Evolutionary conservation across 2,888 invertebrate species (phyloP), one percentile per base, ranked within the genome.

Genomic region (Amphiduros pacificus): DNA sequence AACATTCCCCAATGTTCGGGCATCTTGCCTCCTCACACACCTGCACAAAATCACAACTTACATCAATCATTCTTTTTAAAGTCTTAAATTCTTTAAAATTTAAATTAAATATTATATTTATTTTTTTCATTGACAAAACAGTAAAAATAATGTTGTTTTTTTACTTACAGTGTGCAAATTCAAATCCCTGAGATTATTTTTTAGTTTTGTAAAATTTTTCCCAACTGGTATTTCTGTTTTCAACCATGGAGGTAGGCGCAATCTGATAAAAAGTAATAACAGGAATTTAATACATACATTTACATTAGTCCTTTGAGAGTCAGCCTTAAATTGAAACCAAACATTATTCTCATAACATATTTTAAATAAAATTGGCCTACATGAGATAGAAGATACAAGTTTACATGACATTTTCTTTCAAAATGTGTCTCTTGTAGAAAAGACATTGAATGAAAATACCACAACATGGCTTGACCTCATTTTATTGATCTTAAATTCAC

Each of bases 1-100:
- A 82, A 83, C 99, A 99, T 84, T 98, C 97, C 14, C 98, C 96
- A 67, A 98, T 97, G 82, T 98, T 98, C 0, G 97, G 98, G 85
- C 98, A 98, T 62, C 93, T 86, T 0, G 97, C 98, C 83, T 98
- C 97, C 79, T 98, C 97, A 81, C 98, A 98, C 1, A 85, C 83
- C 82, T 82, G 62, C 27, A 64, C 62, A n/a, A 53, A 28, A 28
- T 11, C 40, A 61, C 4, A 53, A 11, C 6, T 14, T 6, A 58
- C 32, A 51, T 28, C 22, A 61, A 1, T 22, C 29, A 53, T 58
- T 51, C 20, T 51, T 36, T 36, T 9, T 17, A 17, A 36, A 9
- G 17, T 36, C 36, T 9, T 9, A 17, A 36, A 9, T 9, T 36
- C 11, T 14, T 14, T 17, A 36, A 36, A 36, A 36, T 36, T 9